Percentiles rank a stretch among this genome's conserved stretches.
These are phyloP conservation scores for Sebastes paucispinis DNA, from an alignment of 2,797 vertebrate species.

Conservation along the genomic window DNA sequence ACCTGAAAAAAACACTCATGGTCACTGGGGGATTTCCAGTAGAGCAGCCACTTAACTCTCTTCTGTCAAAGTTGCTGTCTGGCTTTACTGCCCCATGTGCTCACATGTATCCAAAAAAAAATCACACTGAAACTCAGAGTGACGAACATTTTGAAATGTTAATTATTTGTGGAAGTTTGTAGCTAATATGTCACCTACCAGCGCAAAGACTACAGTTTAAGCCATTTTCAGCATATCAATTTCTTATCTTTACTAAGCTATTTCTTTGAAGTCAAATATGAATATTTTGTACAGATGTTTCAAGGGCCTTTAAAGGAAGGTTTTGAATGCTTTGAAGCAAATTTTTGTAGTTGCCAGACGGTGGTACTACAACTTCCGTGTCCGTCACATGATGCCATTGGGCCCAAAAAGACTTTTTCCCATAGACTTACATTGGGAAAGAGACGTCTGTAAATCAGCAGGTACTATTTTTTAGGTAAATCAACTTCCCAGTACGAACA, in stretches of 20 bases:
- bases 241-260: not conserved
- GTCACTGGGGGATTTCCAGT: conserved; percentile 37
- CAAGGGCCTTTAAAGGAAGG: not conserved
- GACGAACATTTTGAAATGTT: not conserved
- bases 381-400: no score
- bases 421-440: no score
- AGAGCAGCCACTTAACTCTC: conserved; percentile 14
- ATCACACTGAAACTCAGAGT: not conserved
- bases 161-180: not conserved
- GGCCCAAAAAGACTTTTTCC: no score
- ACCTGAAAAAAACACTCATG: conserved; percentile 26
- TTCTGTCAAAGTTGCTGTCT: conserved; percentile 1
- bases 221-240: not conserved
- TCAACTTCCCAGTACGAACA: no score
- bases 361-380: no score
- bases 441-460: no score
- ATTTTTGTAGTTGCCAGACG: no score
- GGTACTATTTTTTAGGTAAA: no score
- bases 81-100: conserved; percentile 10
- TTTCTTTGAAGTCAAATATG: not conserved
- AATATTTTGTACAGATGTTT: not conserved
- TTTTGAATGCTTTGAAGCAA: no score
- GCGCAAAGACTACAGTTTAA: not conserved
- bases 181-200: not conserved
- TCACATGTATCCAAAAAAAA: not conserved